These are phyloP conservation scores for Dione juno DNA, from an alignment of 2,888 invertebrate genomes.

Conservation along the genomic window DNA sequence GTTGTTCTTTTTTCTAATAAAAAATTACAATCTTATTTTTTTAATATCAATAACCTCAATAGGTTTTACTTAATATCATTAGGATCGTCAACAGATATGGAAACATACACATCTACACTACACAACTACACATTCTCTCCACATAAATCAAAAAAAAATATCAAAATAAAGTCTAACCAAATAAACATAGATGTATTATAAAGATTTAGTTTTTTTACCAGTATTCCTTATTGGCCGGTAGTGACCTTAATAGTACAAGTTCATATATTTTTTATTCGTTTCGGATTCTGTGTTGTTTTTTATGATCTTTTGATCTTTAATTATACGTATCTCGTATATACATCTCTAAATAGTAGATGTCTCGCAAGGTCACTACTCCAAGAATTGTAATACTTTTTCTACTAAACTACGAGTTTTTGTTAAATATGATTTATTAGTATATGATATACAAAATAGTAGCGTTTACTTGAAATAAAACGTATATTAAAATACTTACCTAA, in stretches of 20 bases:
- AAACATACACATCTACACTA: too few species aligned
- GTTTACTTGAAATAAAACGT: too few species aligned
- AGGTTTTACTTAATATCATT: background rate
- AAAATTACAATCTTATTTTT: too few species aligned
- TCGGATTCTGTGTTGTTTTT: slow-evolving; percentile 9
- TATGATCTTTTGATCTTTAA: slow-evolving; percentile 14
- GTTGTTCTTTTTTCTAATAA: too few species aligned
- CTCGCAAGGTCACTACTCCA: background rate
- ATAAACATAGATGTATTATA: slow-evolving; percentile 1
- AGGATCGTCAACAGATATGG: background rate
- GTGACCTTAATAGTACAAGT: slow-evolving; percentile 17
- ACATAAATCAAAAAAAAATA: too few species aligned
- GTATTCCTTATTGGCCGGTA: slow-evolving; percentile 16
- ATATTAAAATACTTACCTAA: too few species aligned
- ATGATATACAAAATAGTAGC: too few species aligned
- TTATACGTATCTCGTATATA: background rate
- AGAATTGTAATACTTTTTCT: background rate
- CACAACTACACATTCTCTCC: too few species aligned
- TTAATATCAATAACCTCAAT: too few species aligned
- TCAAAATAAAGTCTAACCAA: background rate
- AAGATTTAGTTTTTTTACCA: background rate
- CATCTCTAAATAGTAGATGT: slow-evolving; percentile 7
- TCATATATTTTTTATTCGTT: slow-evolving; percentile 14
- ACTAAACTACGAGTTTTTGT: background rate
- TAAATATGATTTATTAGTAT: background rate